These are phyloP conservation scores for Plecturocebus donacophilus DNA, from an alignment of 2,113 vertebrate species.

Conservation along the genomic window DNA sequence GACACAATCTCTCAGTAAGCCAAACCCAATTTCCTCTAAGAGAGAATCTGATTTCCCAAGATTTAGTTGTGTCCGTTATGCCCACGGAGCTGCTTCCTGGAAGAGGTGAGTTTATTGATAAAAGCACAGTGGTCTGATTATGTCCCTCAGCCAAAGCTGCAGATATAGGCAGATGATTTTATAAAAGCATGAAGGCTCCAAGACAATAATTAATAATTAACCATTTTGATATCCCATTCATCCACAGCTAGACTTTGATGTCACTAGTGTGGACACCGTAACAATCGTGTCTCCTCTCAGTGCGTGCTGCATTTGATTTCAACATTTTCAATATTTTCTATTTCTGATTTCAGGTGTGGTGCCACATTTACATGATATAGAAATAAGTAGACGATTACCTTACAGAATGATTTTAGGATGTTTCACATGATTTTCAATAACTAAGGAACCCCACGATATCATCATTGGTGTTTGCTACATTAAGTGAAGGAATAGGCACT, in stretches of 20 bases:
- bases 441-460: neutral
- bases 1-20: neutral
- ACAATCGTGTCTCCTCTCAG: neutral
- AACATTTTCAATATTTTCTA: neutral
- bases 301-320: neutral
- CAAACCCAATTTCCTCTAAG: neutral
- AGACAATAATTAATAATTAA: neutral
- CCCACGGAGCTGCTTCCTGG: neutral
- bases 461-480: neutral
- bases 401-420: constrained; percentile 20
- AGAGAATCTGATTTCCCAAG: neutral
- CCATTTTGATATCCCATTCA: neutral
- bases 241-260: neutral
- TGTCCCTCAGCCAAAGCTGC: neutral
- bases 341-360: neutral
- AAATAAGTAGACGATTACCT: neutral
- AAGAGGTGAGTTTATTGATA: neutral
- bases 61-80: neutral
- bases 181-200: neutral
- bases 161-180: neutral
- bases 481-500: neutral
- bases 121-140: neutral
- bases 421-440: constrained; percentile 9
- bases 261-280: neutral
- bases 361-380: neutral